Evolutionary conservation across 2,888 invertebrate genomes (phyloP).

Genomic region (Kuschelorhynchus macadamiae): DNA sequence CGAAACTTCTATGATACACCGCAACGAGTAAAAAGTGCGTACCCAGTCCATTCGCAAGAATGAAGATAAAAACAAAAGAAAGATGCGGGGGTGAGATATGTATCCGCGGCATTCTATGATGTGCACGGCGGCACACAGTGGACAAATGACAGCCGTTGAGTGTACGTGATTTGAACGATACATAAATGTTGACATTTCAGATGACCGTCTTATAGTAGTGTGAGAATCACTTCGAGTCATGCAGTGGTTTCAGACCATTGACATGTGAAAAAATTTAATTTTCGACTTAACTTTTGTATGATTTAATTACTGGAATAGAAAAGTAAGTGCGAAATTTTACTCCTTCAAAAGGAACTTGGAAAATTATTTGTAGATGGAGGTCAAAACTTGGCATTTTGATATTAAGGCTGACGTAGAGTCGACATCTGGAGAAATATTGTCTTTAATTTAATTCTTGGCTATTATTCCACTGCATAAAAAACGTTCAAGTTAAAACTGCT

Average conservation of each 20-base stretch:
- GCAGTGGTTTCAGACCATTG: slow-evolving; percentile 5
- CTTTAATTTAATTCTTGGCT: too few species aligned
- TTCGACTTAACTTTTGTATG: too few species aligned
- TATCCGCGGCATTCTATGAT: slow-evolving; percentile 65
- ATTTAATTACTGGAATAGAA: too few species aligned
- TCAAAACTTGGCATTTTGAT: too few species aligned
- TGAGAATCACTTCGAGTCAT: slow-evolving; percentile 60
- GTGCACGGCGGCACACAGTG: slow-evolving; percentile 64
- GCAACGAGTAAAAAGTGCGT: slow-evolving; percentile 36
- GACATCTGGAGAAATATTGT: too few species aligned
- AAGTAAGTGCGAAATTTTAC: too few species aligned
- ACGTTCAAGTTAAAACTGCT: too few species aligned
- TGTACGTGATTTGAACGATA: slow-evolving; percentile 67
- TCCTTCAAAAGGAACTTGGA: too few species aligned
- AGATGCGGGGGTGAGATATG: slow-evolving; percentile 66
- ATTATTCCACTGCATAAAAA: too few species aligned
- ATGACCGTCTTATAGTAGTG: slow-evolving; percentile 60
- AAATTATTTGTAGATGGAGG: too few species aligned
- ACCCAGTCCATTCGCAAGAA: slow-evolving; percentile 35
- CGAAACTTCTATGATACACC: slow-evolving; percentile 41
- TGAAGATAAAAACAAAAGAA: slow-evolving; percentile 41
- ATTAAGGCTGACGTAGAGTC: too few species aligned
- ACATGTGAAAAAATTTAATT: background rate
- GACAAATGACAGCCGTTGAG: slow-evolving; percentile 67
- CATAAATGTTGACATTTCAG: slow-evolving; percentile 57